These are phyloP conservation scores for Ia io DNA, from an alignment of 2,113 vertebrate genomes.

Conservation along the genomic window DNA sequence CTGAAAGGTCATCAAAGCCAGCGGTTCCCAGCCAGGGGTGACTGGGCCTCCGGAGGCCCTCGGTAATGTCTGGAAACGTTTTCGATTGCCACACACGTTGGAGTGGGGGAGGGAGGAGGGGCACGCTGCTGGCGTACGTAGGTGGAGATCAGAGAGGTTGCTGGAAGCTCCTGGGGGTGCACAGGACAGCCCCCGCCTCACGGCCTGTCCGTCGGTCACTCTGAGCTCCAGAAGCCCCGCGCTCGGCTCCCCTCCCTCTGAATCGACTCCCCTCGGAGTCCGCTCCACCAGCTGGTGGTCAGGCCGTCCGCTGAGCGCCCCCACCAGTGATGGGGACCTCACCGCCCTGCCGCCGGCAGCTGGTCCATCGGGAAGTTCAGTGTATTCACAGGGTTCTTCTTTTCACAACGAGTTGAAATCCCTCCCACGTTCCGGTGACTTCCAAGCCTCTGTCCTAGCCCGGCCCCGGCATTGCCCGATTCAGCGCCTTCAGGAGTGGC, in stretches of 20 bases:
- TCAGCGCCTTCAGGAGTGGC: background rate
- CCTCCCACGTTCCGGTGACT: background rate
- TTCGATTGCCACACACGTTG: background rate
- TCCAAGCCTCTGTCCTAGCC: background rate
- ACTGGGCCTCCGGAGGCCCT: background rate
- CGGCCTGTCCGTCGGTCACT: accelerated
- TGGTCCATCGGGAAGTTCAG: background rate
- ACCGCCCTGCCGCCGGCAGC: background rate
- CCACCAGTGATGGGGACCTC: background rate
- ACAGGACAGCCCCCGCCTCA: background rate
- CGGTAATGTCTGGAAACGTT: background rate
- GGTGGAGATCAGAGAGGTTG: background rate
- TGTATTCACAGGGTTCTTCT: background rate
- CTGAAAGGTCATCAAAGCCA: background rate
- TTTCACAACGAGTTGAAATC: background rate
- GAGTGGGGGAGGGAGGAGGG: accelerated
- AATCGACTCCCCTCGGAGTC: background rate
- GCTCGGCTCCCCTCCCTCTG: background rate
- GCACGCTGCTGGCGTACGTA: background rate
- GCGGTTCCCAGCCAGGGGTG: background rate
- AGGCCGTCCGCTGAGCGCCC: background rate
- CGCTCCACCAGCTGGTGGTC: background rate
- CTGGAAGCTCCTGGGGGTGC: accelerated
- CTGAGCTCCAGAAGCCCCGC: background rate
- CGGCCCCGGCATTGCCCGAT: background rate